A percentile compares a stretch with the other conserved stretches of the same genome.
Evolutionary conservation across 1,140 invertebrate genomes (phyloP).

Genomic region (Trissolcus basalis): DNA sequence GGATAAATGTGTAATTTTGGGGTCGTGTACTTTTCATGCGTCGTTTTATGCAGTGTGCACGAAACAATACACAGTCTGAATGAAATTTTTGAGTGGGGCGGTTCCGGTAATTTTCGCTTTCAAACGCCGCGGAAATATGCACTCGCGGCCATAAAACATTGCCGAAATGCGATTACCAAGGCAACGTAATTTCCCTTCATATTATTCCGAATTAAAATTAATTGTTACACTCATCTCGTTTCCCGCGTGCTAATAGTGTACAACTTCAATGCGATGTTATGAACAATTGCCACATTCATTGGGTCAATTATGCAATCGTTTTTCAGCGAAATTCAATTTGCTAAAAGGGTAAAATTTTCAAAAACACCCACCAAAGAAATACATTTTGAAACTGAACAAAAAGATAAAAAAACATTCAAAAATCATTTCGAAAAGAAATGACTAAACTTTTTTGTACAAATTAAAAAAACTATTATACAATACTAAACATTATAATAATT

Average conservation of each 20-base stretch:
- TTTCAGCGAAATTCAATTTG: neutral
- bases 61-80: slow-evolving; percentile 28
- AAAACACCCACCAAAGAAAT: neutral
- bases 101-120: slow-evolving; percentile 22
- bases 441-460: too few species aligned
- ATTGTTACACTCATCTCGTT: slow-evolving; percentile 25
- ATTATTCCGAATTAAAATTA: slow-evolving; percentile 41
- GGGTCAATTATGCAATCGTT: slow-evolving; percentile 15
- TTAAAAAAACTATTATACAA: too few species aligned
- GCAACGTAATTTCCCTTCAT: slow-evolving; percentile 22
- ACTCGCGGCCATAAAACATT: slow-evolving; percentile 22
- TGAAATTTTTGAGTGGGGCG: slow-evolving; percentile 13
- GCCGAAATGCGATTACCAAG: slow-evolving; percentile 24
- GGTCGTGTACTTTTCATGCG: slow-evolving; percentile 12
- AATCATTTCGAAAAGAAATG: too few species aligned
- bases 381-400: neutral
- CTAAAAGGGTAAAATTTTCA: too few species aligned
- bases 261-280: slow-evolving; percentile 25
- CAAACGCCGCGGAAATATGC: slow-evolving; percentile 15
- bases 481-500: too few species aligned
- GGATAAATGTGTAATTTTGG: slow-evolving; percentile 38
- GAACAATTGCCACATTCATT: slow-evolving; percentile 28
- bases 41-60: slow-evolving; percentile 11
- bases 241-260: slow-evolving; percentile 19
- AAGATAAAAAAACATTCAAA: too few species aligned